phyloP scores from a whole-genome alignment of 2,888 invertebrate species.

The Apamea epomidion region DNA sequence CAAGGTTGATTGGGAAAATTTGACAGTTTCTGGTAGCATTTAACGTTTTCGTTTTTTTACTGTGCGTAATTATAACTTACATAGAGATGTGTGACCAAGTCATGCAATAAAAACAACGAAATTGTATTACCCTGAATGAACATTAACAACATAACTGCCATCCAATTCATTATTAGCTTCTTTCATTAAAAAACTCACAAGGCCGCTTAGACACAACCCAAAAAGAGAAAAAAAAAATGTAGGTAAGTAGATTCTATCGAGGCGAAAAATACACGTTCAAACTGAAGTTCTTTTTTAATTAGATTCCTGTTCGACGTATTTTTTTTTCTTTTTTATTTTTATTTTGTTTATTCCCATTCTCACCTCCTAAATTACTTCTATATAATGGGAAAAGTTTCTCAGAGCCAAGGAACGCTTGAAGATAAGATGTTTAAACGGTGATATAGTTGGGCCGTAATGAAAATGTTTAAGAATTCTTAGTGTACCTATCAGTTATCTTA shows the following conservation, averaged over 20 bases:
- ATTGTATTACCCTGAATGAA: background rate
- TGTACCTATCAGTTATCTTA: slow-evolving; percentile 57
- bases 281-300: slow-evolving; percentile 79
- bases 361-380: slow-evolving; percentile 78
- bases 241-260: slow-evolving; percentile 52
- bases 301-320: slow-evolving; percentile 75
- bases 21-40: too few species aligned
- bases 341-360: slow-evolving; percentile 72
- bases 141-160: background rate
- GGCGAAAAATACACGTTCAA: slow-evolving; percentile 67
- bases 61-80: background rate
- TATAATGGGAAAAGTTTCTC: slow-evolving; percentile 83
- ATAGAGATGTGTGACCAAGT: background rate
- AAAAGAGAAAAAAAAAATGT: slow-evolving; percentile 49
- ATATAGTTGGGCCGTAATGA: slow-evolving; percentile 66
- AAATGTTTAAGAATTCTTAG: slow-evolving; percentile 58
- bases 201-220: slow-evolving; percentile 40
- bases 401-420: slow-evolving; percentile 58
- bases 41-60: background rate
- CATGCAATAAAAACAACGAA: background rate
- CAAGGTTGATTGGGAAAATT: too few species aligned
- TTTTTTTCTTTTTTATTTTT: slow-evolving; percentile 73
- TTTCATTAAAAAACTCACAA: slow-evolving; percentile 9
- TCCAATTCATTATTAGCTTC: slow-evolving; percentile 23
- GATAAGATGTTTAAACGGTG: slow-evolving; percentile 69